phyloP scores from a whole-genome alignment of 1,140 invertebrate species.

The Drosophila subobscura region DNA sequence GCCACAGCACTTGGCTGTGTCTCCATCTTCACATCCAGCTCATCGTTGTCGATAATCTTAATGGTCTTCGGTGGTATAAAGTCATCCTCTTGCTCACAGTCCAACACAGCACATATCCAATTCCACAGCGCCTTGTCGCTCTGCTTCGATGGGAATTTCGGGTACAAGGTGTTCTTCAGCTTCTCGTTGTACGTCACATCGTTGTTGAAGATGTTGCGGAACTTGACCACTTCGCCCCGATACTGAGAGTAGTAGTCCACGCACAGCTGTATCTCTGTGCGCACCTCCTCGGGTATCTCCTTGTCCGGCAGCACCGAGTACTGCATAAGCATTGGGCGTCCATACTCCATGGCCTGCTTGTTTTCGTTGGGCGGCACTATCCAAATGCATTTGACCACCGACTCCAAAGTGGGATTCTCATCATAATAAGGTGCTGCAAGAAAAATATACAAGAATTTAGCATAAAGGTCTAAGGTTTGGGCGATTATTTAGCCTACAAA shows the following conservation, averaged over 20 bases:
- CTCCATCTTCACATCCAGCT: constrained; percentile 57
- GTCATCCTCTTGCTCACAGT: constrained; percentile 79
- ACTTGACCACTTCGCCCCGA: constrained; percentile 91
- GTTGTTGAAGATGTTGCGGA: constrained; percentile 89
- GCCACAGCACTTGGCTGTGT: constrained; percentile 10
- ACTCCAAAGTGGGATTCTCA: constrained; percentile 90
- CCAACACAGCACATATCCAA: constrained; percentile 82
- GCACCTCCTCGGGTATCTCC: constrained; percentile 91
- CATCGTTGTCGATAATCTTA: constrained; percentile 76
- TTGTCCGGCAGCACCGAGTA: constrained; percentile 93
- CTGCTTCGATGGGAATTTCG: constrained; percentile 88
- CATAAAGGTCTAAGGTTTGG: not conserved
- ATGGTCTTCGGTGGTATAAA: constrained; percentile 81
- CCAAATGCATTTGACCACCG: constrained; percentile 95
- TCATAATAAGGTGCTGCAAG: constrained; percentile 93
- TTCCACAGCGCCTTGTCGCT: constrained; percentile 87
- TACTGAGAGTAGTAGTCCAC: constrained; percentile 92
- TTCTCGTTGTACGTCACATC: constrained; percentile 92
- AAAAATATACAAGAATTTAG: constrained; percentile 60
- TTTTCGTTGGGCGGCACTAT: constrained; percentile 96
- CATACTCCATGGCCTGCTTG: constrained; percentile 92
- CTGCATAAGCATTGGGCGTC: constrained; percentile 94
- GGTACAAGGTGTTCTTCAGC: constrained; percentile 87
- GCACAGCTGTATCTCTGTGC: constrained; percentile 93
- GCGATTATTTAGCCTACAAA: constrained; percentile 87